phyloP scores from a whole-genome alignment of 2,888 invertebrate genomes.

The Geophilus truncorum region DNA sequence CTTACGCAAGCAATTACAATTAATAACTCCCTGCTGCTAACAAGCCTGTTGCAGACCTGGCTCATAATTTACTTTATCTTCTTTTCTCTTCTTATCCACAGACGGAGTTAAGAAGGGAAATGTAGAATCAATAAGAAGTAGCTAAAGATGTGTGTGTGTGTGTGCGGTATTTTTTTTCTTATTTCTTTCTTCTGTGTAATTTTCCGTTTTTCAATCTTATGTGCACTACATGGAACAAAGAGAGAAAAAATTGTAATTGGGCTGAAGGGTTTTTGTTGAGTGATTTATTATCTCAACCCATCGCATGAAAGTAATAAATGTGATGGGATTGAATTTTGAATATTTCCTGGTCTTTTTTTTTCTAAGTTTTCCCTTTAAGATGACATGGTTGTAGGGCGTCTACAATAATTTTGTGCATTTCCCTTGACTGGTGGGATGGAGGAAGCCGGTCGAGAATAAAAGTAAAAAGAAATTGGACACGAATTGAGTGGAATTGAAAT shows the following conservation, averaged over 20 bases:
- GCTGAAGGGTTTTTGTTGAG: constrained; percentile 9
- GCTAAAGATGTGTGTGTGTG: too few species aligned
- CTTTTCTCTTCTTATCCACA: background rate
- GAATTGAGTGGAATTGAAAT: constrained; percentile 27
- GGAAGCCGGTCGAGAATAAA: background rate
- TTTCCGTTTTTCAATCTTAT: background rate
- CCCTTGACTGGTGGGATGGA: background rate
- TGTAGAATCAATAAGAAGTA: constrained; percentile 19
- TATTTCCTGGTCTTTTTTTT: background rate
- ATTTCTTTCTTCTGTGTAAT: background rate
- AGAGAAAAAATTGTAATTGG: background rate
- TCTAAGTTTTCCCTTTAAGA: background rate
- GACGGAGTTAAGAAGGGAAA: constrained; percentile 10
- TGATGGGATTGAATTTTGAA: background rate
- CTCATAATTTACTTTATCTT: constrained; percentile 25
- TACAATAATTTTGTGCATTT: constrained; percentile 5
- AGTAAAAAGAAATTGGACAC: constrained; percentile 24
- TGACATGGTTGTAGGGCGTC: background rate
- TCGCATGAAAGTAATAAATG: background rate
- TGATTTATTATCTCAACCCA: background rate
- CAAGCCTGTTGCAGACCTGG: constrained; percentile 24
- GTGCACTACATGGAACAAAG: background rate
- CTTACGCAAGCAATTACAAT: constrained; percentile 27
- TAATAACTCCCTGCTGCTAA: constrained; percentile 21
- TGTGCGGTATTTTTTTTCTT: background rate